Evolutionary conservation across 2,888 invertebrate species (phyloP).

Genomic region (Argyresthia goedartella): DNA sequence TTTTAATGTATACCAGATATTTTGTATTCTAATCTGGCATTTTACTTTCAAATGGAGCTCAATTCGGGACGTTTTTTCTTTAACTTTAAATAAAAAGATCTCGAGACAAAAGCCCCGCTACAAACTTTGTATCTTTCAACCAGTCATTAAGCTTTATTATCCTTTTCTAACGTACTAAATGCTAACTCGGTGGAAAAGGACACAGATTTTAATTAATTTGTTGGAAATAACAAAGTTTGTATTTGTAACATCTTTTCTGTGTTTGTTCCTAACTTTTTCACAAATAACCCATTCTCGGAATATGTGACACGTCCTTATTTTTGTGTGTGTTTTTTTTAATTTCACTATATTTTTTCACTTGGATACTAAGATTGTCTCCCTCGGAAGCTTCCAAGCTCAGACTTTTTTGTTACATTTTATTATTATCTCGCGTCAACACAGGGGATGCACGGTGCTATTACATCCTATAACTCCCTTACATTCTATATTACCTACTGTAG

Average conservation of each 20-base stretch:
- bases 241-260: slow-evolving; percentile 12
- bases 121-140: too few relatives aligned
- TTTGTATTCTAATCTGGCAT: neutral
- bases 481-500: slow-evolving; percentile 8
- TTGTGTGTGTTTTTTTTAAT: slow-evolving; percentile 21
- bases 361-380: slow-evolving; percentile 49
- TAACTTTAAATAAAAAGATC: neutral
- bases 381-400: slow-evolving; percentile 62
- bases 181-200: too few relatives aligned
- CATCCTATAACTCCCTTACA: slow-evolving; percentile 50
- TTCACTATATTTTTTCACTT: slow-evolving; percentile 20
- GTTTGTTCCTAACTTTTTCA: slow-evolving; percentile 29
- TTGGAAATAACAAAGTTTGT: neutral
- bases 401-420: slow-evolving; percentile 32
- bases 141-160: slow-evolving; percentile 8
- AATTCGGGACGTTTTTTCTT: neutral
- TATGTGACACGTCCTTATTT: slow-evolving; percentile 28
- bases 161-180: slow-evolving; percentile 19
- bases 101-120: too few relatives aligned
- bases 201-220: too few relatives aligned
- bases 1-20: neutral
- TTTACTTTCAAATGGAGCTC: slow-evolving; percentile 1
- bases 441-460: slow-evolving; percentile 70
- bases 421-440: slow-evolving; percentile 58
- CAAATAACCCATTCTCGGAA: slow-evolving; percentile 40